Evolutionary conservation across 2,888 invertebrate species (phyloP).

Genomic region (Merodon equestris): DNA sequence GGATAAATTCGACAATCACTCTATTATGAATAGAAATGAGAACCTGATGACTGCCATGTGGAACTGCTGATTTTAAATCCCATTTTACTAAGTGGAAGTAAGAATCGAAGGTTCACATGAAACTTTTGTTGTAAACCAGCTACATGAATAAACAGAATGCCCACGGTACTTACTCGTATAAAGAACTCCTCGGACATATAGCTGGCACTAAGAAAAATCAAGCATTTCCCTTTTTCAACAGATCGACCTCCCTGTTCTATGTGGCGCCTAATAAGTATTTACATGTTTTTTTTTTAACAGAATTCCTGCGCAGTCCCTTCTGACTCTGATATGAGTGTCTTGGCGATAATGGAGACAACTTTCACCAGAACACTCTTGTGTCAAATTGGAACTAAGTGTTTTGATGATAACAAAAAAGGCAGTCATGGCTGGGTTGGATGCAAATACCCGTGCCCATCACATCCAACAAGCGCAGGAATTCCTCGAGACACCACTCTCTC

Average conservation of each 20-base stretch:
- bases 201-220: too few species aligned
- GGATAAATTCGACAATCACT: too few species aligned
- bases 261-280: constrained; percentile 7
- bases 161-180: too few species aligned
- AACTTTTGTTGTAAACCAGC: too few species aligned
- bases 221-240: too few species aligned
- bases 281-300: background rate
- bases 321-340: constrained; percentile 13
- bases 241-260: constrained; percentile 19
- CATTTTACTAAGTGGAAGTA: too few species aligned
- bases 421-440: constrained; percentile 26
- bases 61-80: too few species aligned
- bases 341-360: constrained; percentile 32
- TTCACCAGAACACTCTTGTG: constrained; percentile 50
- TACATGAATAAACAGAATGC: too few species aligned
- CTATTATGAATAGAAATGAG: too few species aligned
- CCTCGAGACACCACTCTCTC: background rate
- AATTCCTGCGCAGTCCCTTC: constrained; percentile 53
- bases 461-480: background rate
- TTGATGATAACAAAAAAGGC: constrained; percentile 26
- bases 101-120: too few species aligned
- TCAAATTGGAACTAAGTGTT: constrained; percentile 44
- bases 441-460: constrained; percentile 20
- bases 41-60: too few species aligned
- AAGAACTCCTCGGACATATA: too few species aligned